Conservation (phyloP, 2,888 invertebrate species). For the Callyntrura sp. region DNA sequence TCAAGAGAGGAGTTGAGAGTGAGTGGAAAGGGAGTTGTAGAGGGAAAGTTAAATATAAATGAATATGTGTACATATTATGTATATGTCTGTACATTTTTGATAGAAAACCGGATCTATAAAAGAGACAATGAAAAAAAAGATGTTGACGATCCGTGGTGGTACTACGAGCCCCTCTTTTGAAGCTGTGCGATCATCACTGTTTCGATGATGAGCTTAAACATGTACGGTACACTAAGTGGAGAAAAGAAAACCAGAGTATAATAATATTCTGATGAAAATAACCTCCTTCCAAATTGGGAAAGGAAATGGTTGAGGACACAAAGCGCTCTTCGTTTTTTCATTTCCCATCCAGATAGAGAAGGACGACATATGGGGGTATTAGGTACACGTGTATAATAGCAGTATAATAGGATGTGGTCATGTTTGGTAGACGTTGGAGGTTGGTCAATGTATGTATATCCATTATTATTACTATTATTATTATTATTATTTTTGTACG, state of each 20-base stretch:
- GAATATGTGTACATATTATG: constrained; percentile 36
- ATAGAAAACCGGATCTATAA: constrained; percentile 1
- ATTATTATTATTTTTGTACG: too few species aligned
- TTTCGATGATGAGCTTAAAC: constrained; percentile 49
- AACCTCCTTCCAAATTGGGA: constrained; percentile 8
- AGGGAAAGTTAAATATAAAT: constrained; percentile 16
- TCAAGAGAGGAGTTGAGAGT: neutral
- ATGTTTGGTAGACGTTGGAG: too few species aligned
- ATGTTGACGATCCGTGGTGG: constrained; percentile 13
- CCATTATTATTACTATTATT: too few species aligned
- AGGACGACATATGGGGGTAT: neutral
- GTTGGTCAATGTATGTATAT: too few species aligned
- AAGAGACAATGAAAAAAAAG: constrained; percentile 35
- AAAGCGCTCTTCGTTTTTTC: neutral
- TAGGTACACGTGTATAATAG: too few species aligned
- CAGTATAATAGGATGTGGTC: too few species aligned
- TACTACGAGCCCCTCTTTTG: too few species aligned
- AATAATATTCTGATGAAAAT: constrained; percentile 34
- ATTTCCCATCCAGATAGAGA: constrained; percentile 18
- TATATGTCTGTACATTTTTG: too few species aligned
- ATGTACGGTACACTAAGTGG: constrained; percentile 5
- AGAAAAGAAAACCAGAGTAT: constrained; percentile 31
- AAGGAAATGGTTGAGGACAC: constrained; percentile 3
- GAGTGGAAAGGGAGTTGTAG: neutral
- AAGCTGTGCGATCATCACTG: constrained; percentile 18